phyloP scores from a whole-genome alignment of 2,888 invertebrate species.

The Anoplius nigerrimus region DNA sequence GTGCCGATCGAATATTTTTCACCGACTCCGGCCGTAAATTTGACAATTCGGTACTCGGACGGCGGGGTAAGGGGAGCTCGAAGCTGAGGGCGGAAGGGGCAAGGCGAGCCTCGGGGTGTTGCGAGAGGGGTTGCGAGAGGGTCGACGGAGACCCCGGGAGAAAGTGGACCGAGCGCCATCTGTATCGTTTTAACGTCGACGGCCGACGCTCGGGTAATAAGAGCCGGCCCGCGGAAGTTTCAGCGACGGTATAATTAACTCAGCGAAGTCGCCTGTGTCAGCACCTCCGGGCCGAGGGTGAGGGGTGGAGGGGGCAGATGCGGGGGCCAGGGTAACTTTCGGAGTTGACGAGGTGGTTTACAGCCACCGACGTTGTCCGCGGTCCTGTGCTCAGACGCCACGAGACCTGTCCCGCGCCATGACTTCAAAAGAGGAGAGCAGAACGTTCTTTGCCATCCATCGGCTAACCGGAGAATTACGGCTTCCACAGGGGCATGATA shows the following conservation, averaged over 20 bases:
- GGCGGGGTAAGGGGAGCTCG: too few relatives aligned
- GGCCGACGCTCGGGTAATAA: slow-evolving; percentile 50
- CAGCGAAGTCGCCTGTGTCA: slow-evolving; percentile 38
- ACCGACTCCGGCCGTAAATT: too few relatives aligned
- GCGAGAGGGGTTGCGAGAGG: too few relatives aligned
- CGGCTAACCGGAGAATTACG: too few relatives aligned
- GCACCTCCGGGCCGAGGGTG: slow-evolving; percentile 9
- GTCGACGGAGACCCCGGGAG: background rate
- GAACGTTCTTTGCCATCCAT: too few relatives aligned
- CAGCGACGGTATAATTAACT: slow-evolving; percentile 51
- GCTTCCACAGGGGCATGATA: too few relatives aligned
- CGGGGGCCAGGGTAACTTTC: slow-evolving; percentile 40
- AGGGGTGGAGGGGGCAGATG: too few relatives aligned
- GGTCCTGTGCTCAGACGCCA: slow-evolving; percentile 29
- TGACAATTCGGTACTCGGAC: too few relatives aligned
- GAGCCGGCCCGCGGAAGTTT: slow-evolving; percentile 37
- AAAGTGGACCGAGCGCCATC: slow-evolving; percentile 35
- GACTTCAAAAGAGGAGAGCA: slow-evolving; percentile 11
- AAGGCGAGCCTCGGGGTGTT: too few relatives aligned
- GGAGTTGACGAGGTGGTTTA: slow-evolving; percentile 34
- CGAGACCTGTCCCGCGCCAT: slow-evolving; percentile 36
- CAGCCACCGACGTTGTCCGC: slow-evolving; percentile 35
- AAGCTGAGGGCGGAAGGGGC: too few relatives aligned
- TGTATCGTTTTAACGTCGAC: slow-evolving; percentile 52
- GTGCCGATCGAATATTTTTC: too few relatives aligned